Percentiles rank a stretch among this genome's conserved stretches.
phyloP scores from a whole-genome alignment of 53 echinoderm and acorn worm genomes.

The Patiria pectinifera region DNA sequence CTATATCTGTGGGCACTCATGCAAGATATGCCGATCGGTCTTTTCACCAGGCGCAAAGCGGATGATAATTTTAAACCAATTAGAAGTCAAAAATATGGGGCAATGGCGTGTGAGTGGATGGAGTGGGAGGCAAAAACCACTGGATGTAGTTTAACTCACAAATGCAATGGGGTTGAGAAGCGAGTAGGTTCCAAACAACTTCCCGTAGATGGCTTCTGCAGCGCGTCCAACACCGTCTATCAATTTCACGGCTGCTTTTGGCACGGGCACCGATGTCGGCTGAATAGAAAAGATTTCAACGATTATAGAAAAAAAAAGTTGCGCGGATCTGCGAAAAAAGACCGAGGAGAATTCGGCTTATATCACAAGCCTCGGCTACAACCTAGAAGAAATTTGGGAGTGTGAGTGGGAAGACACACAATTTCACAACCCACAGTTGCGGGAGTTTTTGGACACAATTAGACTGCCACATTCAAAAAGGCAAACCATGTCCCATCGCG shows the following conservation, averaged over 20 bases:
- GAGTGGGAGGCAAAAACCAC: background rate
- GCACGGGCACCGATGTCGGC: constrained; percentile 47
- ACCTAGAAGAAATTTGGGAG: constrained; percentile 49
- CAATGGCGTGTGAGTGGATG: background rate
- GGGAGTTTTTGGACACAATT: background rate
- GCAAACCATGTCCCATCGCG: no score
- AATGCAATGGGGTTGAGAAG: constrained; percentile 31
- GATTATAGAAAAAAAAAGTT: background rate
- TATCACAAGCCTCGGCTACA: constrained; percentile 24
- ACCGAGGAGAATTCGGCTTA: constrained; percentile 1
- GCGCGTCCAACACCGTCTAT: constrained; percentile 28
- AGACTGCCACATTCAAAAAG: background rate
- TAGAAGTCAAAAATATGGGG: no score
- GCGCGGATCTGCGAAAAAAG: constrained; percentile 5
- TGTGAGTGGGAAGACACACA: constrained; percentile 19
- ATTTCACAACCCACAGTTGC: background rate
- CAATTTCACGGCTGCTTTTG: constrained; percentile 61
- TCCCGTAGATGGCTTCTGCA: constrained; percentile 66
- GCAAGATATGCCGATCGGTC: constrained; percentile 38
- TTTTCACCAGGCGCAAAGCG: constrained; percentile 2
- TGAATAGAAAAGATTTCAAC: background rate
- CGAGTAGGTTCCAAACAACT: constrained; percentile 28
- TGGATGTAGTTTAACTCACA: background rate
- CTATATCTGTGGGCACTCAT: constrained; percentile 7
- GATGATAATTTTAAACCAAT: background rate